Percentiles rank a stretch among this genome's conserved stretches.
phyloP scores from a whole-genome alignment of 2,113 vertebrate species.

The Sturnus vulgaris region DNA sequence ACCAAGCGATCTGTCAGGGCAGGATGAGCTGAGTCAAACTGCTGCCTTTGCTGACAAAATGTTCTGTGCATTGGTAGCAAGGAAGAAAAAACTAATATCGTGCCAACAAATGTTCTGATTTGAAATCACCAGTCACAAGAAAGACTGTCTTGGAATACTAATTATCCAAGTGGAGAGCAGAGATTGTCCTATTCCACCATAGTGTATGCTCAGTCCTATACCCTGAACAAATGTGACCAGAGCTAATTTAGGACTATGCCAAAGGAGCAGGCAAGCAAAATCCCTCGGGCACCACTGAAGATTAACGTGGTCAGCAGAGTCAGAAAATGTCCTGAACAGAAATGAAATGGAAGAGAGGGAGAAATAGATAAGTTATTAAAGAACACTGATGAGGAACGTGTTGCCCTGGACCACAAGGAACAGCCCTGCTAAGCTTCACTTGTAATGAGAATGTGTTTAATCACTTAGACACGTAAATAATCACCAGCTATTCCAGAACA shows the following conservation, averaged over 20 bases:
- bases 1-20: neutral
- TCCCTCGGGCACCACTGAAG: neutral
- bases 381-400: neutral
- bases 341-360: neutral
- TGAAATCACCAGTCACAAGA: constrained; percentile 2
- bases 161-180: constrained; percentile 16
- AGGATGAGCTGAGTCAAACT: constrained; percentile 2
- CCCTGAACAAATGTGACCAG: neutral
- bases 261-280: constrained; percentile 26
- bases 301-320: constrained; percentile 19
- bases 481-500: constrained; percentile 8
- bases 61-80: neutral
- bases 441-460: constrained; percentile 29
- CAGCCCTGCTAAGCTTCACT: neutral
- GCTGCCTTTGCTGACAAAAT: constrained; percentile 12
- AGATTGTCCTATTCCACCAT: neutral
- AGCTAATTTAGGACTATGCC: constrained; percentile 32
- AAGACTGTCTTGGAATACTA: constrained; percentile 24
- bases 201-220: neutral
- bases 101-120: constrained; percentile 20
- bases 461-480: constrained; percentile 3
- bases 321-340: constrained; percentile 2
- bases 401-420: neutral
- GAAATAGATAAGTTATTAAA: constrained; percentile 35
- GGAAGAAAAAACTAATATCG: neutral